Evolutionary conservation across 2,888 invertebrate genomes (phyloP), one percentile per base, ranked within the genome.

Genomic region (Patella depressa): DNA sequence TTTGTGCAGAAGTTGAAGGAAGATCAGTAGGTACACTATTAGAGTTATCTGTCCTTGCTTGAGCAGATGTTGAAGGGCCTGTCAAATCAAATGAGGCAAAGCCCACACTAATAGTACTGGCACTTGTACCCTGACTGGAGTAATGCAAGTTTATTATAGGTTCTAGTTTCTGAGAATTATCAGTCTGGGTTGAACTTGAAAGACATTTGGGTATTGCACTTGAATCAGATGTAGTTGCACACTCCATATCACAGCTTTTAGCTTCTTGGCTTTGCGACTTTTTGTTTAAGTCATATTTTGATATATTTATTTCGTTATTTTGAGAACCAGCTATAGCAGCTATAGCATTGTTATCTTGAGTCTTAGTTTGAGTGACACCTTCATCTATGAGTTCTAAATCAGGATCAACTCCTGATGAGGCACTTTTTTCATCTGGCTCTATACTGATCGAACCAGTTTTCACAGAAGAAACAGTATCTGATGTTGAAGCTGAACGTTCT

Each of bases 71-170:
- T 5, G 73, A 53, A 57, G 81, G 78, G 57, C 81, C 83, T 54
- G 82, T 73, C 54, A 80, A 79, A 53, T 83, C 84, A 75, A 82
- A 83, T 45, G 79, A 79, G 14, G 86, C 84, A 80, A 88, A 88
- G 9, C 88, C 89, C 59, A 91, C 84, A 24, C 85, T 84, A 29
- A 91, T 90, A 3, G 94, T 93, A 54, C 94, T 94, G 83, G 93
- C 94, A 0, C 94, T 93, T 1, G 94, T 94, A 94, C 88, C 94
- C 94, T 84, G 94, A 93, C 74, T 74, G 19, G 94, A 94, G 88
- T 94, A 94, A 76, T 93, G 93, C 77, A 94, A 90, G 88, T 93
- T 93, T 72, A 94, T 94, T 73, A 94, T 93, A 11, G 94, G 94
- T 88, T 94, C 94, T 71, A 93, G 91, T 59, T 53, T 54, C 19